These are phyloP conservation scores for Ceratosolen fusciceps DNA, from an alignment of 1,140 invertebrate species.

Conservation along the genomic window DNA sequence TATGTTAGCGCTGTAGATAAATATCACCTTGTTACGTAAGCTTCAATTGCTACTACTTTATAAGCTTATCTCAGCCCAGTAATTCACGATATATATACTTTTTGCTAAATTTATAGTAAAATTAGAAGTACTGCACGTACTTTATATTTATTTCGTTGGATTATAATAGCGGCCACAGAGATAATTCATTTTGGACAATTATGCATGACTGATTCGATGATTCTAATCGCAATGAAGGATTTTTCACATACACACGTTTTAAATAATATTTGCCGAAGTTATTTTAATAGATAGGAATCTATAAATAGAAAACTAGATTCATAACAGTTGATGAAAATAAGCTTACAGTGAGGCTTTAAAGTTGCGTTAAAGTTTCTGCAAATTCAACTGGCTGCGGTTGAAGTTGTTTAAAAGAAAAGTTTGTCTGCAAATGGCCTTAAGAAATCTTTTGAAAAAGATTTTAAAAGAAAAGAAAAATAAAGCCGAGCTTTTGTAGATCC, in stretches of 20 bases:
- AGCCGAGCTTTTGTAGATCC: neutral
- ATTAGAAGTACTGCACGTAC: neutral
- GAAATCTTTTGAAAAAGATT: slow-evolving; percentile 10
- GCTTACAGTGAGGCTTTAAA: neutral
- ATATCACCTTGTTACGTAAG: neutral
- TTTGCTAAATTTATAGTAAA: too few relatives aligned
- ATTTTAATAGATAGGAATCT: neutral
- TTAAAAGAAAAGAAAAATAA: neutral
- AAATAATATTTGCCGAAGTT: neutral
- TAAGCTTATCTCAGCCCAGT: neutral
- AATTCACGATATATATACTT: neutral
- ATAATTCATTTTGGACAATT: neutral
- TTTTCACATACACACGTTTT: neutral
- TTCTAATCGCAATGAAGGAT: too few relatives aligned
- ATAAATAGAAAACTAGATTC: neutral
- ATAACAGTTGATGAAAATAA: neutral
- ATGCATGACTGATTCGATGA: neutral
- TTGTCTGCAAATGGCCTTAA: neutral
- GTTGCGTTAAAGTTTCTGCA: neutral
- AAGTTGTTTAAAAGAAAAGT: neutral
- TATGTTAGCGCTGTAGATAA: neutral
- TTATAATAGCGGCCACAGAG: neutral
- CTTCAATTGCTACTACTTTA: neutral
- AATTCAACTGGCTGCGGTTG: neutral
- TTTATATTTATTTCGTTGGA: neutral